Conservation (phyloP, 2,797 vertebrate species). For the Betta splendens region DNA sequence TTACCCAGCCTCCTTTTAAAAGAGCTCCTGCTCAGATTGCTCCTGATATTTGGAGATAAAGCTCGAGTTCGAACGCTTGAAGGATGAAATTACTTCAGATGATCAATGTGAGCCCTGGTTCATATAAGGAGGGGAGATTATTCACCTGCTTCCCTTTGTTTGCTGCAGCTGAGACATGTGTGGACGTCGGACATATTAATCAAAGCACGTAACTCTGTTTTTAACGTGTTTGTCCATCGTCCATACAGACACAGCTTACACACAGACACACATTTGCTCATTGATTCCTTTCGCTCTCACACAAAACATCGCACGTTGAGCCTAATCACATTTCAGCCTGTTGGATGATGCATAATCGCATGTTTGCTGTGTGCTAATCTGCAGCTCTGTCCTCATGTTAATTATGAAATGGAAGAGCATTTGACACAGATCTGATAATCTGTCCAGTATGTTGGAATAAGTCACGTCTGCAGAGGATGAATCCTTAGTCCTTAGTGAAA, state of each 20-base stretch:
- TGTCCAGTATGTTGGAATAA: constrained; percentile 14
- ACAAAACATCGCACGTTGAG: constrained; percentile 32
- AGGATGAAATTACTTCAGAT: constrained; percentile 24
- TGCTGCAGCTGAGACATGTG: constrained; percentile 15
- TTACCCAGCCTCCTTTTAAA: constrained; percentile 27
- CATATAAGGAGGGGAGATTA: constrained; percentile 11
- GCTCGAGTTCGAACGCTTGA: constrained; percentile 22
- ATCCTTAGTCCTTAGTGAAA: neutral
- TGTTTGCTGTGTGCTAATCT: constrained; percentile 66
- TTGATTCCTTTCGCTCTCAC: no score
- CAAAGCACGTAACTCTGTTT: neutral
- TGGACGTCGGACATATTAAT: constrained; percentile 10
- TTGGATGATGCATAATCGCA: constrained; percentile 68
- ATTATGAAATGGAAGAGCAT: constrained; percentile 51
- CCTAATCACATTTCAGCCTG: constrained; percentile 64
- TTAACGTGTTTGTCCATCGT: neutral
- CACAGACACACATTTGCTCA: constrained; percentile 17
- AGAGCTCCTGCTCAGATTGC: constrained; percentile 5
- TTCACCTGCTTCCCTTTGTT: constrained; percentile 4
- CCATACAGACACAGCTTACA: constrained; percentile 6
- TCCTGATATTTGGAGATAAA: constrained; percentile 13
- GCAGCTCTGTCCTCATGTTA: constrained; percentile 51
- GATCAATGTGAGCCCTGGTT: constrained; percentile 24
- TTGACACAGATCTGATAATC: constrained; percentile 53
- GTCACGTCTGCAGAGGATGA: no score